Conservation (phyloP, 2,888 invertebrate genomes). For the Lithophane semibrunnea region DNA sequence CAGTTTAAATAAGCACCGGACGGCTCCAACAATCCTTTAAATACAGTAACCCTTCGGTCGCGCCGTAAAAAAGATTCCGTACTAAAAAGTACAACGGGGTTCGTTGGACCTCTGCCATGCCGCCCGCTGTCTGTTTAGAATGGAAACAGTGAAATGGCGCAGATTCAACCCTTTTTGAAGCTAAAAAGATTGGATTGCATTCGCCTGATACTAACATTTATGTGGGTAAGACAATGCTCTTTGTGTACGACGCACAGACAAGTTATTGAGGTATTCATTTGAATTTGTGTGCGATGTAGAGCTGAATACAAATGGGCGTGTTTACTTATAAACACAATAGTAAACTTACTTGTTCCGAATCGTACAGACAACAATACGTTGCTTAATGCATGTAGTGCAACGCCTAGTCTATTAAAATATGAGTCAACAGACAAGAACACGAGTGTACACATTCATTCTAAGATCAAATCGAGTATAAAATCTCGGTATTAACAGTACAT, state of each 20-base stretch:
- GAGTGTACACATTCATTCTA: slow-evolving; percentile 47
- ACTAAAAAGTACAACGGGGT: slow-evolving; percentile 61
- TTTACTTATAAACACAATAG: slow-evolving; percentile 62
- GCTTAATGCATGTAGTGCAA: slow-evolving; percentile 49
- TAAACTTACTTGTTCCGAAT: slow-evolving; percentile 56
- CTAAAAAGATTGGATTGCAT: slow-evolving; percentile 79
- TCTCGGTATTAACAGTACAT: slow-evolving; percentile 63
- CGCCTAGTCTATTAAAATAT: slow-evolving; percentile 44
- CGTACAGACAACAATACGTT: slow-evolving; percentile 60
- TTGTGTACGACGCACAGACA: slow-evolving; percentile 65
- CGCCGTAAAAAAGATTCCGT: slow-evolving; percentile 57
- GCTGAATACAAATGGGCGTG: slow-evolving; percentile 60
- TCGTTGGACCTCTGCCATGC: slow-evolving; percentile 62
- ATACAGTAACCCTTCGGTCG: slow-evolving; percentile 68
- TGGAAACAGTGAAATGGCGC: slow-evolving; percentile 72
- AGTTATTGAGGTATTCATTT: slow-evolving; percentile 62
- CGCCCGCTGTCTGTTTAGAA: slow-evolving; percentile 71
- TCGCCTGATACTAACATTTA: slow-evolving; percentile 73
- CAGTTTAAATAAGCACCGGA: slow-evolving; percentile 65
- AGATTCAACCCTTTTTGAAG: slow-evolving; percentile 74
- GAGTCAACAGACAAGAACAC: slow-evolving; percentile 54
- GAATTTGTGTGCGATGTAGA: slow-evolving; percentile 59
- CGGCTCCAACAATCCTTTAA: slow-evolving; percentile 67
- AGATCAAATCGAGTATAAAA: slow-evolving; percentile 53
- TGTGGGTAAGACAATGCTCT: slow-evolving; percentile 75